Evolutionary conservation across 2,113 vertebrate genomes (phyloP).

Genomic region (Leucoraja erinaceus): DNA sequence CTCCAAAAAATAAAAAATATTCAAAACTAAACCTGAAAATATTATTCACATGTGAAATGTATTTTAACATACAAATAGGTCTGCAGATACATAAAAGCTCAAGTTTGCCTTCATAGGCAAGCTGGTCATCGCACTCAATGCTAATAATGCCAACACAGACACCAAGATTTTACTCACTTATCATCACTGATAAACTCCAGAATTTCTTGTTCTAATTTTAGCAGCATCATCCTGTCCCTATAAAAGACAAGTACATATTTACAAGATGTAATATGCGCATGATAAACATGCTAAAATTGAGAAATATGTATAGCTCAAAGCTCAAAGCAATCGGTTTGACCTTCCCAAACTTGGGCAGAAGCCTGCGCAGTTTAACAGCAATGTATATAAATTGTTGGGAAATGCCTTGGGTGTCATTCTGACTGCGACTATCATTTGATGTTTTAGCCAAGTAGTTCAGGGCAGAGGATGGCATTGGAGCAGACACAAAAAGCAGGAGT

Average conservation of each 20-base stretch:
- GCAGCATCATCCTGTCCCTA: constrained; percentile 99
- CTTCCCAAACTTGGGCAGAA: background rate
- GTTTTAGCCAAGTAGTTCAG: background rate
- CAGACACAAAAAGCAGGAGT: background rate
- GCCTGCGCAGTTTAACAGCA: background rate
- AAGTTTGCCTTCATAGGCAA: background rate
- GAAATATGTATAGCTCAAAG: background rate
- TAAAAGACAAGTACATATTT: constrained; percentile 41
- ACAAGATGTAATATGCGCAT: background rate
- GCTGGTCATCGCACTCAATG: background rate
- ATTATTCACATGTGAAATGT: background rate
- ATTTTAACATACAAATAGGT: background rate
- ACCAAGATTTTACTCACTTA: constrained; percentile 76
- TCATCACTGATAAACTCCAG: constrained; percentile 97
- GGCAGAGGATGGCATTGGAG: background rate
- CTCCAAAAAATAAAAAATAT: background rate
- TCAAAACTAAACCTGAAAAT: background rate
- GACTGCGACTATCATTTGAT: background rate
- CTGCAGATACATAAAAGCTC: background rate
- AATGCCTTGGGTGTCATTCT: background rate
- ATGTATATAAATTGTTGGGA: background rate
- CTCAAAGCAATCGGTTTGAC: background rate
- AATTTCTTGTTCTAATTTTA: constrained; percentile 99
- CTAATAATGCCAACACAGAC: background rate
- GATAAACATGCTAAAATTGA: background rate